A percentile compares a stretch with the other conserved stretches of the same genome.
phyloP scores from a whole-genome alignment of 2,113 vertebrate genomes.

The Glareola pratincola region DNA sequence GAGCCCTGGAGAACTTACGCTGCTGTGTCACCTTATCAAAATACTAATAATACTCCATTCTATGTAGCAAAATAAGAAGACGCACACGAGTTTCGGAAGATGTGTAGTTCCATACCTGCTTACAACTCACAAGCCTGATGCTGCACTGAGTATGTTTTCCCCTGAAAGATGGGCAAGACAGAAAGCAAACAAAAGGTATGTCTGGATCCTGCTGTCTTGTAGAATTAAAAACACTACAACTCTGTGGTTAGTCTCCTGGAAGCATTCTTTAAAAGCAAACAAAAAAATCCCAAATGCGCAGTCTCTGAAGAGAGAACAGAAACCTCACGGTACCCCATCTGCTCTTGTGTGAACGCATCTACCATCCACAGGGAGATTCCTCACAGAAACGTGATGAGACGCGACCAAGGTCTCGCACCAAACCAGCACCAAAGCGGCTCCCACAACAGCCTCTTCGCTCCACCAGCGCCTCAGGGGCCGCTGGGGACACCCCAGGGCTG shows the following conservation, averaged over 20 bases:
- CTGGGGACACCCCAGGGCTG: background rate
- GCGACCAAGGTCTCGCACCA: background rate
- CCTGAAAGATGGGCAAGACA: background rate
- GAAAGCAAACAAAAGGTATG: background rate
- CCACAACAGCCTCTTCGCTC: rapidly evolving
- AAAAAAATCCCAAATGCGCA: rapidly evolving
- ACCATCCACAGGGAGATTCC: rapidly evolving
- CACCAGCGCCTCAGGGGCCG: rapidly evolving
- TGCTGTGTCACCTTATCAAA: background rate
- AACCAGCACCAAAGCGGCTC: background rate
- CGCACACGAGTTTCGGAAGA: background rate
- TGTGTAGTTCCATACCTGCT: rapidly evolving
- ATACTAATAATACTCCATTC: background rate
- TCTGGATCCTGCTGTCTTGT: background rate
- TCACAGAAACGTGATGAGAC: rapidly evolving
- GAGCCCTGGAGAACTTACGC: background rate
- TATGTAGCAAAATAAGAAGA: background rate
- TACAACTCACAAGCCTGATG: background rate
- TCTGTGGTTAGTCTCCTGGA: background rate
- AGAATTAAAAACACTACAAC: background rate
- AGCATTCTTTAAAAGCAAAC: background rate
- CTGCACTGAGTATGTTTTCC: too few relatives aligned
- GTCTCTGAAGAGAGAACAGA: background rate
- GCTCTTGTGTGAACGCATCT: rapidly evolving
- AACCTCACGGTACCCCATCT: background rate